Evolutionary conservation across 1,140 invertebrate species (phyloP), one percentile per base, ranked within the genome.

Genomic region (Pseudomyrmex dendroicus): DNA sequence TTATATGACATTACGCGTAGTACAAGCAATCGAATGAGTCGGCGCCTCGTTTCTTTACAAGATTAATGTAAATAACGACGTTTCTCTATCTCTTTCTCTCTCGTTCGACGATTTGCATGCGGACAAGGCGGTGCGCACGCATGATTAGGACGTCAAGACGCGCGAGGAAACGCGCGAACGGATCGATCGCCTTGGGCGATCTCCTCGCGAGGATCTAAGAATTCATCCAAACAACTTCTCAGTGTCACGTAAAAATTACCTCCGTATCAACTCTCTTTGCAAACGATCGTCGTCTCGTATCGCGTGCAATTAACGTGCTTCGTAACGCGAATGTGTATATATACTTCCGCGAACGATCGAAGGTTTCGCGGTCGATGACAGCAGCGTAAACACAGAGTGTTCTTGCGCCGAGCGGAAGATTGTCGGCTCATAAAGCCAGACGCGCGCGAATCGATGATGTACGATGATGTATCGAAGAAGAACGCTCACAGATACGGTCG

Each of bases 11-110:
- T 66, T 20, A 20, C 66, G 54, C 64, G 54, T 78, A 59, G 35
- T 78, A 72, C 66, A 50, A 80, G 54, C 73, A 78, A 84, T 86
- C 25, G 78, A 72, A 86, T 77, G 80, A 76, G 66, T 68, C 56
- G 59, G 44, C 52, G 48, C 46, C 10, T n/a, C 48, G 50, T 22
- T 63, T 22, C 35, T 35, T 9, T 15, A 64, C n/a, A 44, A n/a
- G 78, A 13, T 25, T 54, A 73, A 82, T 46, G 57, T 74, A 82
- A 82, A 82, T 62, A 73, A 35, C 17, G 48, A 72, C 57, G 70
- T 74, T 74, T 12, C 68, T 68, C 54, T 35, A 5, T 35, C 0
- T 25, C 25, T 25, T 2, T 35, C 35, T 35, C 5, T 35, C 35
- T 35, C 56, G 46, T 61, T 72, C 54, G 44, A 72, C 13, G 15